Evolutionary conservation across 2,888 invertebrate species (phyloP).

Genomic region (Pandemis cinnamomeana): DNA sequence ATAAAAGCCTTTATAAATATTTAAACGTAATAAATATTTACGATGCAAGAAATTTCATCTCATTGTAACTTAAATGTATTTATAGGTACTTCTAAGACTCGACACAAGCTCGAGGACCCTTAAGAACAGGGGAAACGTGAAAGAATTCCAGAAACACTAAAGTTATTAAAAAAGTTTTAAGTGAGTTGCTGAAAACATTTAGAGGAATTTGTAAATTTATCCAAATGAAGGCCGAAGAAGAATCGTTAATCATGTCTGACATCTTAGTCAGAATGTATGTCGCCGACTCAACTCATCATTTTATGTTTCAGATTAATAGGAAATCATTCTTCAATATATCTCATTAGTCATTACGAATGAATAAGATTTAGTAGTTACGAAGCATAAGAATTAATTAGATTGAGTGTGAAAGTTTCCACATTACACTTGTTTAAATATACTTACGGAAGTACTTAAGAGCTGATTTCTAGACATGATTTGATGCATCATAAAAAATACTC

Average conservation of each 20-base stretch:
- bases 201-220: not conserved
- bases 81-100: not conserved
- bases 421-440: not conserved
- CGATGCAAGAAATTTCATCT: not conserved
- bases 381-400: not conserved
- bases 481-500: constrained; percentile 12
- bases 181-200: not conserved
- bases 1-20: not conserved
- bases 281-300: not conserved
- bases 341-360: too few species aligned
- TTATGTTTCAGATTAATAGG: not conserved
- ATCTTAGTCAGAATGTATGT: not conserved
- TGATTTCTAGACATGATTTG: constrained; percentile 1
- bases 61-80: constrained; percentile 7
- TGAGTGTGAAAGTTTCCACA: not conserved
- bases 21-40: constrained; percentile 3
- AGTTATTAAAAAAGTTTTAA: constrained; percentile 15
- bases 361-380: too few species aligned
- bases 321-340: too few species aligned
- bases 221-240: not conserved
- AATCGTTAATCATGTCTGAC: not conserved
- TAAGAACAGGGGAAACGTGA: constrained; percentile 5
- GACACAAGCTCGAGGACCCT: not conserved
- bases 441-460: constrained; percentile 7
- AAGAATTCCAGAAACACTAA: constrained; percentile 9